phyloP scores from a whole-genome alignment of 1,140 invertebrate species.

The Homalodisca vitripennis region DNA sequence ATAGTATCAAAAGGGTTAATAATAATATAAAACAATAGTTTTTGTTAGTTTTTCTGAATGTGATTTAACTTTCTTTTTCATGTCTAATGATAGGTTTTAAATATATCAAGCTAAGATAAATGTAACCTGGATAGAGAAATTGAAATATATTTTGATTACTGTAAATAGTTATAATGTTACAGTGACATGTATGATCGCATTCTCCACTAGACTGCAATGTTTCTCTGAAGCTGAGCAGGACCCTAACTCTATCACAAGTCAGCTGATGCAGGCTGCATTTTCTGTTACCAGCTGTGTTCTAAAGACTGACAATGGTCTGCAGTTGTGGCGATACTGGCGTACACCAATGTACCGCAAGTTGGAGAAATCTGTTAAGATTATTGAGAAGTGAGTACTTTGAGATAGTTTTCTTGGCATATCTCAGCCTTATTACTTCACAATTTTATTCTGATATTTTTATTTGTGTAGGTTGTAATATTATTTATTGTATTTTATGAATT shows the following conservation, averaged over 20 bases:
- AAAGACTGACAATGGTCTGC: slow-evolving; percentile 72
- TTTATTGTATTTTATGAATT: no score
- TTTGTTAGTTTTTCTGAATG: neutral
- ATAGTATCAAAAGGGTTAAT: no score
- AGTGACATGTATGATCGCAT: slow-evolving; percentile 70
- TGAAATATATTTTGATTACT: no score
- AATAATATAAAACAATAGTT: no score
- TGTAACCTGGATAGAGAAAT: no score
- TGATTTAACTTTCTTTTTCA: neutral
- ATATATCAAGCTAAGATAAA: no score
- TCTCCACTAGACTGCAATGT: slow-evolving; percentile 64
- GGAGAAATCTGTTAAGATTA: slow-evolving; percentile 63
- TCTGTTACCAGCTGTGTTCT: slow-evolving; percentile 68
- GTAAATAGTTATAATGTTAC: slow-evolving; percentile 49
- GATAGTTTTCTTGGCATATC: neutral
- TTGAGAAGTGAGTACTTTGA: slow-evolving; percentile 64
- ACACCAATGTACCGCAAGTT: slow-evolving; percentile 74
- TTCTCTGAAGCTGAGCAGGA: slow-evolving; percentile 59
- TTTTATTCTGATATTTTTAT: no score
- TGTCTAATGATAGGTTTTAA: no score
- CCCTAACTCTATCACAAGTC: slow-evolving; percentile 60
- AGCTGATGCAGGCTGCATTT: slow-evolving; percentile 69
- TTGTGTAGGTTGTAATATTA: no score
- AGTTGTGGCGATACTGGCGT: slow-evolving; percentile 67
- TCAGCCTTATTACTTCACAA: no score